These are phyloP conservation scores for Myotis daubentonii DNA, from an alignment of 2,797 vertebrate species.

Conservation along the genomic window DNA sequence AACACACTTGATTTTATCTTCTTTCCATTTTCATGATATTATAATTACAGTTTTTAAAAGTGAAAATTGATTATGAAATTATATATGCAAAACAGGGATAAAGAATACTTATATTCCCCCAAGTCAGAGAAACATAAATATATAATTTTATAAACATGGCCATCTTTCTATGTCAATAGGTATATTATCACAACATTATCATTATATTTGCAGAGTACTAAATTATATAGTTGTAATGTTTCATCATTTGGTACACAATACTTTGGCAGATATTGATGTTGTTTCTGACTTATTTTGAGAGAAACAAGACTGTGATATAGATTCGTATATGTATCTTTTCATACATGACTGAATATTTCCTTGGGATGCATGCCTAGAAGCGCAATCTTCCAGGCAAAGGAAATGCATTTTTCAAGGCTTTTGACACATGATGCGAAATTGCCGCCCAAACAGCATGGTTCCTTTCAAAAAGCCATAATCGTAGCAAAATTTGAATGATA, in stretches of 20 bases:
- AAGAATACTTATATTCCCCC: background rate
- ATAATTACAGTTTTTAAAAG: background rate
- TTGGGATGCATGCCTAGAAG: background rate
- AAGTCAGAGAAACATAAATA: background rate
- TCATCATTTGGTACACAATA: background rate
- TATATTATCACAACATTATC: background rate
- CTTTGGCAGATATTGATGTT: background rate
- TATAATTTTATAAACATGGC: background rate
- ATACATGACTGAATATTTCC: background rate
- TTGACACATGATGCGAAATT: background rate
- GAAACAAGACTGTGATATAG: background rate
- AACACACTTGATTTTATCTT: background rate
- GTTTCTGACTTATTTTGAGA: background rate
- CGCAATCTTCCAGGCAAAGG: background rate
- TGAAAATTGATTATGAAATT: slow-evolving; percentile 9
- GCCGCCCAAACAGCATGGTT: background rate
- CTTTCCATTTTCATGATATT: background rate
- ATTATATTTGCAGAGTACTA: background rate
- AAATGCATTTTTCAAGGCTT: background rate
- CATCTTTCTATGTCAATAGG: background rate
- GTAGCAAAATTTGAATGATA: background rate
- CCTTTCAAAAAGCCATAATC: slow-evolving; percentile 16
- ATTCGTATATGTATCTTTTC: background rate
- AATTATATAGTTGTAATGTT: background rate
- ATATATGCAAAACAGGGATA: background rate